Percentiles rank a stretch among this genome's conserved stretches.
Evolutionary conservation across 2,113 vertebrate genomes (phyloP).

Genomic region (Strix aluco): DNA sequence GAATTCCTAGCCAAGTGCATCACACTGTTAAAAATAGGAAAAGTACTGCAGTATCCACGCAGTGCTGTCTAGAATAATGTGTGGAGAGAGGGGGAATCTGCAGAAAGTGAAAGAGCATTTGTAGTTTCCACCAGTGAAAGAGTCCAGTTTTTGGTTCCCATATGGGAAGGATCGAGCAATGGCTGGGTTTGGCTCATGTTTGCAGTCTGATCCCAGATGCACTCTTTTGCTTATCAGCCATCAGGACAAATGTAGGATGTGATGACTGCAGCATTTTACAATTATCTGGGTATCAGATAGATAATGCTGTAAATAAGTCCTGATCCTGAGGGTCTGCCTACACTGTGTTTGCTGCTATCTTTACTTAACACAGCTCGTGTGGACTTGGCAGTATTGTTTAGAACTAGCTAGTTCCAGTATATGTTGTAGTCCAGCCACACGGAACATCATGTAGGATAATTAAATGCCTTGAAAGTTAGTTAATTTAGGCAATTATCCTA

Average conservation of each 20-base stretch:
- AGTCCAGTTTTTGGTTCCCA: background rate
- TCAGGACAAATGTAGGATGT: background rate
- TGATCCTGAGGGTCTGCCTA: background rate
- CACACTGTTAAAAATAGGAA: constrained; percentile 16
- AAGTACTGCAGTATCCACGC: background rate
- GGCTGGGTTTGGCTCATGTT: background rate
- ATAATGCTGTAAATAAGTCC: background rate
- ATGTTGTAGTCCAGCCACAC: background rate
- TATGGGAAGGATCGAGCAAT: background rate
- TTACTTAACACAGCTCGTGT: background rate
- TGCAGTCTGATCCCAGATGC: background rate
- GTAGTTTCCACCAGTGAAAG: background rate
- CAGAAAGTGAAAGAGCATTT: background rate
- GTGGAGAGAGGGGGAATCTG: background rate
- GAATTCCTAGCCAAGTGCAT: constrained; percentile 29
- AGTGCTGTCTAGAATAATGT: background rate
- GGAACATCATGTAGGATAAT: background rate
- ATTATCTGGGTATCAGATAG: background rate
- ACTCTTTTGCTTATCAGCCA: background rate
- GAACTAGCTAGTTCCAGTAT: background rate
- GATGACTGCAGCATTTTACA: background rate
- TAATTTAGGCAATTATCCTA: background rate
- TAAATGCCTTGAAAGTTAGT: background rate
- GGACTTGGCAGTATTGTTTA: background rate
- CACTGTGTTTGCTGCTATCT: background rate